A percentile compares a stretch with the other conserved stretches of the same genome.
Evolutionary conservation across 2,113 vertebrate species (phyloP).

Genomic region (Prunella fulvescens): DNA sequence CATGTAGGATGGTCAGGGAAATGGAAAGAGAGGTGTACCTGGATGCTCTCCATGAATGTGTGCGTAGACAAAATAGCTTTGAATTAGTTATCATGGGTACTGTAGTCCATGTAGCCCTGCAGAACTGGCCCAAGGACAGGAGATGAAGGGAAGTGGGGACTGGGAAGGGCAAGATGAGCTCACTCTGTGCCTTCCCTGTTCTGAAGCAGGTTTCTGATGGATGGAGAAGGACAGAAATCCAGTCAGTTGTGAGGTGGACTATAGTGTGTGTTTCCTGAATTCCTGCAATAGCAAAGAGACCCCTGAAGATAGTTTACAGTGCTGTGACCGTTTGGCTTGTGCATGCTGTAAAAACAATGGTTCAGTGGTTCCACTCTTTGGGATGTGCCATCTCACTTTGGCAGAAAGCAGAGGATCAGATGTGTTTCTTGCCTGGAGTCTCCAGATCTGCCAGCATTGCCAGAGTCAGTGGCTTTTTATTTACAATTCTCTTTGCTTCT

Average conservation of each 20-base stretch:
- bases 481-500: neutral
- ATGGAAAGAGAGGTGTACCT: neutral
- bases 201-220: neutral
- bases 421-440: neutral
- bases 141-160: neutral
- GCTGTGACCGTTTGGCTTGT: neutral
- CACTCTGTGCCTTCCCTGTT: neutral
- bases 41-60: neutral
- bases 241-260: neutral
- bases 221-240: neutral
- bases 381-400: neutral
- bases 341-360: neutral
- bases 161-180: neutral
- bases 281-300: neutral
- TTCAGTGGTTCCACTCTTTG: neutral
- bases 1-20: neutral
- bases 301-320: neutral
- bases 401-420: neutral
- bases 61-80: neutral
- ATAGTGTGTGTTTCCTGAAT: neutral
- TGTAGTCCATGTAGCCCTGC: neutral
- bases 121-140: neutral
- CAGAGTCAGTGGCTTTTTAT: neutral
- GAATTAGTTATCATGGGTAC: neutral
- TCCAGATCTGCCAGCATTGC: neutral